Evolutionary conservation across 2,113 vertebrate genomes (phyloP), one percentile per base, ranked within the genome.

Genomic region (Dolichallabes microphthalmus): DNA sequence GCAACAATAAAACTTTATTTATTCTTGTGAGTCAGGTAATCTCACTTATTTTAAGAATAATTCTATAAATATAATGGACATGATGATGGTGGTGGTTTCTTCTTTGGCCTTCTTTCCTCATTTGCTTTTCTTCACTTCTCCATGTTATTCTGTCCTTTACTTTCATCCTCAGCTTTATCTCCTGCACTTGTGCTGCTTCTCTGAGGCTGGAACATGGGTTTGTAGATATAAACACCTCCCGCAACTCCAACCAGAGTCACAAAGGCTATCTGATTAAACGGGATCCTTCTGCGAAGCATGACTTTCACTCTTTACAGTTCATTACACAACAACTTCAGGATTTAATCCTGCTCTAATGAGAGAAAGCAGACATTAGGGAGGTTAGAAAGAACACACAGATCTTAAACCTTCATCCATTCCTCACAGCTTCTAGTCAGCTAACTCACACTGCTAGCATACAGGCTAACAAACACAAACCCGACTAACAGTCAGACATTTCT

Each of bases 171-270:
- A 22, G 74, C 52, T 11, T 45, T 17, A 27, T 69, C 12, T 61
- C 57, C 68, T 64, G 13, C 78, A 17, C 45, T 10, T 25, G 12
- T 55, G 13, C 53, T 55, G 52, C 83, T 93, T 39, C 64, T 76
- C 27, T 69, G 83, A 0, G 91, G 57, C 58, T 94, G 90, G 87
- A 95, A 96, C 83, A 93, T 73, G 20, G 97, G 97, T 86, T 90
- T 94, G 90, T 96, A 99, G 86, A 99, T 94, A 85, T 98, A 99
- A 64, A 98, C 0, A 0, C 97, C 98, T 82, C 96, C 95, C 58
- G 52, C 88, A 75, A 98, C 91, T 87, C 98, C 97, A 7, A 98
- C 86, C 39, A 94, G 1, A 13, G 87, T 80, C 11, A 91, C 95
- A 45, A 97, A 63, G 4, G 92, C 80, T 15, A 96, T 25, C 58